Evolutionary conservation across 1,140 invertebrate genomes (phyloP), one percentile per base, ranked within the genome.

Genomic region (Pseudobourletiella spinata): DNA sequence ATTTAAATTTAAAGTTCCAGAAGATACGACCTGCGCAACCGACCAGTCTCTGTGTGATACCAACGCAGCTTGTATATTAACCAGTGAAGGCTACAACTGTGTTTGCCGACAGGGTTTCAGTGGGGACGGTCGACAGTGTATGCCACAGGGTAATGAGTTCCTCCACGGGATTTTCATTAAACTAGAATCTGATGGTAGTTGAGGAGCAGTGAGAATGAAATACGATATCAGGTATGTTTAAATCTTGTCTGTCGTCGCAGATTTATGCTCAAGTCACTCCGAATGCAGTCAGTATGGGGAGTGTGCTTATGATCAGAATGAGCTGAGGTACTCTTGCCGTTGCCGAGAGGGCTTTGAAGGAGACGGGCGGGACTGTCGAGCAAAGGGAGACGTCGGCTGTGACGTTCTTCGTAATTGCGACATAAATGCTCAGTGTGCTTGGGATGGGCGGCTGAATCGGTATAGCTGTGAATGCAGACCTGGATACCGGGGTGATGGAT

Each of bases 201-300:
- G n/a, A n/a, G n/a, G n/a, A n/a, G n/a, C n/a, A n/a, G n/a, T n/a
- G n/a, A n/a, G n/a, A n/a, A n/a, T n/a, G n/a, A n/a, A n/a, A n/a
- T n/a, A n/a, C n/a, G n/a, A n/a, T n/a, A n/a, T n/a, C n/a, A n/a
- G n/a, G n/a, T n/a, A n/a, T n/a, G n/a, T n/a, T n/a, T n/a, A n/a
- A n/a, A n/a, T n/a, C n/a, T n/a, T 32, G 54, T 2, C n/a, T 42
- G 8, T 42, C 15, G 29, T 66, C 59, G 2, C 77, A 70, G 82
- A 83, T 16, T 82, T 83, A 65, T 93, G 90, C 73, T 81, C 74
- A 18, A 78, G 79, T 25, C 79, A 82, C 55, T 75, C 81, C 0
- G 83, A 90, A 29, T 95, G 91, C 71, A 81, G 84, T 63, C 76
- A 78, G 20, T 83, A 89, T 70, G 89, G 81, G 83, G 81, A 84